Evolutionary conservation across 2,113 vertebrate genomes (phyloP).

Genomic region (Petromus typicus): DNA sequence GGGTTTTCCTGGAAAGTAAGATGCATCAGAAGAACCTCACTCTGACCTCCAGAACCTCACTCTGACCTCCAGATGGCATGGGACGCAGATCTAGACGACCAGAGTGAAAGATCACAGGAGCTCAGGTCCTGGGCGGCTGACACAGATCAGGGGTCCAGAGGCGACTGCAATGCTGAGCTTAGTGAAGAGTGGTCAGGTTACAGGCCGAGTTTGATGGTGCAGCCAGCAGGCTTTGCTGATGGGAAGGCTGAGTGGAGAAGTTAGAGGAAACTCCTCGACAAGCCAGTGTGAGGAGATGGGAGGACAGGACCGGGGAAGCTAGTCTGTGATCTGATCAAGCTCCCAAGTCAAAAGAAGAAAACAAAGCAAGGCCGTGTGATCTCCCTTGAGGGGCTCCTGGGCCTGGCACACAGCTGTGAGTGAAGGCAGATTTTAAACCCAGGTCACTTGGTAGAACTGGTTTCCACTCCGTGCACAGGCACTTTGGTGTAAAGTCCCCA

Average conservation of each 20-base stretch:
- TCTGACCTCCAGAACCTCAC: not conserved
- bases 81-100: not conserved
- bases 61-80: not conserved
- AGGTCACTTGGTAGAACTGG: accelerated
- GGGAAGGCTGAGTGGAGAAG: accelerated
- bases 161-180: accelerated
- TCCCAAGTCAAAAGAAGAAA: not conserved
- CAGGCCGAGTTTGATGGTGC: not conserved
- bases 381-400: not conserved
- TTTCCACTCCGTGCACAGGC: not conserved
- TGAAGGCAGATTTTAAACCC: not conserved
- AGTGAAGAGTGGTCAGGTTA: not conserved
- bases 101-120: not conserved
- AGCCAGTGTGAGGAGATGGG: no score
- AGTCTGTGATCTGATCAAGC: not conserved
- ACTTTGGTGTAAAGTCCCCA: not conserved
- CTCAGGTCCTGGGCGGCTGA: not conserved
- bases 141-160: accelerated
- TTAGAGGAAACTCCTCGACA: not conserved
- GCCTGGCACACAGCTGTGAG: not conserved
- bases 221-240: not conserved
- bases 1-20: not conserved
- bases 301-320: not conserved
- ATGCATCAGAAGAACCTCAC: not conserved
- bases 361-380: not conserved